Percentiles rank a stretch among this genome's conserved stretches.
Evolutionary conservation across 1,140 invertebrate genomes (phyloP).

Genomic region (Arctopsyche grandis): DNA sequence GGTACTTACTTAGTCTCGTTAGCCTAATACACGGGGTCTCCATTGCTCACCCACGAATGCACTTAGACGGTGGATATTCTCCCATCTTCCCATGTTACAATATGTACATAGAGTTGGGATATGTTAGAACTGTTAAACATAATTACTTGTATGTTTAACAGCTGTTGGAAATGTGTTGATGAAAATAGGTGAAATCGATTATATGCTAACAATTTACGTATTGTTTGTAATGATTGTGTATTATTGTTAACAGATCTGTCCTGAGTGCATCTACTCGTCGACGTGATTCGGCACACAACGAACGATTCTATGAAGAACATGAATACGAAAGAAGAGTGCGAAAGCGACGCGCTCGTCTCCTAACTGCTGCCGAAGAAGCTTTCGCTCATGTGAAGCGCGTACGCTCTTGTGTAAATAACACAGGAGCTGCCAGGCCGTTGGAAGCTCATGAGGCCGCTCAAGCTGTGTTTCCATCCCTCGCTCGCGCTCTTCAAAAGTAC

Average conservation of each 20-base stretch:
- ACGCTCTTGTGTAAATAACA: conserved; percentile 62
- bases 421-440: conserved; percentile 73
- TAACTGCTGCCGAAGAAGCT: conserved; percentile 95
- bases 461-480: conserved; percentile 96
- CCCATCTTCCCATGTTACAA: too few species aligned
- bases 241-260: conserved; percentile 67
- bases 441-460: conserved; percentile 96
- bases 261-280: conserved; percentile 77
- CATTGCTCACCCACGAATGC: too few species aligned
- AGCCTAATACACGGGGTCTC: too few species aligned
- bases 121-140: too few species aligned
- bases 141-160: too few species aligned
- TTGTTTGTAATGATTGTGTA: background rate
- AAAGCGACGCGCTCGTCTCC: conserved; percentile 87
- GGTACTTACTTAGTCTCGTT: too few species aligned
- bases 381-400: conserved; percentile 94
- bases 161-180: too few species aligned
- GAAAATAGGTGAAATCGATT: too few species aligned
- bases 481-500: conserved; percentile 95
- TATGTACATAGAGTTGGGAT: too few species aligned
- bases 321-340: conserved; percentile 94
- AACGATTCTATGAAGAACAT: conserved; percentile 96
- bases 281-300: conserved; percentile 92
- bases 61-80: too few species aligned
- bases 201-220: too few species aligned